Evolutionary conservation across 2,888 invertebrate genomes (phyloP).

Genomic region (Nysson spinosus): DNA sequence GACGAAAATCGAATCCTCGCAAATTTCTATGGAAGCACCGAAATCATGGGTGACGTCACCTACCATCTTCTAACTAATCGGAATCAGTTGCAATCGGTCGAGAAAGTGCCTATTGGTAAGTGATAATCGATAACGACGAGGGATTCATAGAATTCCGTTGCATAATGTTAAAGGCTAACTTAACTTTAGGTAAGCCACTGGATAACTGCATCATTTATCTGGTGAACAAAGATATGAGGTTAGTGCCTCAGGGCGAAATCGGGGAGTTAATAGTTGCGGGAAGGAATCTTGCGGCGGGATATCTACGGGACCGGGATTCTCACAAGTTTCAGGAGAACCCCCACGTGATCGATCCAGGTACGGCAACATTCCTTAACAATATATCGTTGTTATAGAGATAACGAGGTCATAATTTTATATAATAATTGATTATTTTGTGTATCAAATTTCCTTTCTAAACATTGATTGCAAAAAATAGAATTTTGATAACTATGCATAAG

Average conservation of each 20-base stretch:
- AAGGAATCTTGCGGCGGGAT: conserved; percentile 87
- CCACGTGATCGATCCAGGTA: conserved; percentile 82
- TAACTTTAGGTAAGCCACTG: conserved; percentile 83
- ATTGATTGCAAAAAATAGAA: too few relatives aligned
- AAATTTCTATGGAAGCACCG: conserved; percentile 95
- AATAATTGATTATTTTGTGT: too few relatives aligned
- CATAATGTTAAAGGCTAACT: too few relatives aligned
- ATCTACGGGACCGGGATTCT: conserved; percentile 86
- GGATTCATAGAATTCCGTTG: too few relatives aligned
- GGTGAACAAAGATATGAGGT: conserved; percentile 85
- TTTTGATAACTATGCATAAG: too few relatives aligned
- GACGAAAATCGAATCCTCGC: conserved; percentile 83
- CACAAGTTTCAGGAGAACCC: conserved; percentile 88
- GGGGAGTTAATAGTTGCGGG: conserved; percentile 92
- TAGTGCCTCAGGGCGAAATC: conserved; percentile 85
- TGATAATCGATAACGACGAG: neutral
- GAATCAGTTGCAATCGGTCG: conserved; percentile 81
- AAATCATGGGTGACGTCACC: conserved; percentile 94
- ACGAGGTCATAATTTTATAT: too few relatives aligned
- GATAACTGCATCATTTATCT: conserved; percentile 90
- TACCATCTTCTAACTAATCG: conserved; percentile 83
- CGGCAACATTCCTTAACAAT: neutral
- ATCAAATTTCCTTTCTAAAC: too few relatives aligned
- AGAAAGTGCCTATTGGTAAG: conserved; percentile 89
- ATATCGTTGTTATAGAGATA: neutral